Percentiles rank a stretch among this genome's conserved stretches.
Evolutionary conservation across 2,797 vertebrate species (phyloP).

Genomic region (Megaceryle alcyon): DNA sequence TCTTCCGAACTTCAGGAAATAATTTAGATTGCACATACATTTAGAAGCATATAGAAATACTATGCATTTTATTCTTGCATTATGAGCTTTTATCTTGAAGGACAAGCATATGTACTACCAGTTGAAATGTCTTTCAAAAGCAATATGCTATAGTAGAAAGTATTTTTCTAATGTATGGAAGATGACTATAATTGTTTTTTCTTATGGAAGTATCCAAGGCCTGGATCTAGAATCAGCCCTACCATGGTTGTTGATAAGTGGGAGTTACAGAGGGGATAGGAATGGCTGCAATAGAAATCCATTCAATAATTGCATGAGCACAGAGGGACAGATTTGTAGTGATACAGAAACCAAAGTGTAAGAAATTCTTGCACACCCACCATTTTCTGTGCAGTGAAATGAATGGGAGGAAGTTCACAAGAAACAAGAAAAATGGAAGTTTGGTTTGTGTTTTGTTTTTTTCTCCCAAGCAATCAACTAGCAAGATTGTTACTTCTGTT

Average conservation of each 20-base stretch:
- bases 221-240: background rate
- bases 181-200: background rate
- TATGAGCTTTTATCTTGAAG: background rate
- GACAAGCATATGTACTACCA: rapidly evolving
- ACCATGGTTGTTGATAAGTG: background rate
- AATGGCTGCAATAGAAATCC: background rate
- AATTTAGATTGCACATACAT: background rate
- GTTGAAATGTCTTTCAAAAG: background rate
- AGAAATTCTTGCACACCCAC: background rate
- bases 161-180: background rate
- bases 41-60: background rate
- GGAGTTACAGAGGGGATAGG: background rate
- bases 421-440: background rate
- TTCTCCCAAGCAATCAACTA: background rate
- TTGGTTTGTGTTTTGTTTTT: background rate
- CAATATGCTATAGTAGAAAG: background rate
- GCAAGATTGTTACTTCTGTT: background rate
- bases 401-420: slow-evolving; percentile 3
- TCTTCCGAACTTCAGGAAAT: slow-evolving; percentile 40
- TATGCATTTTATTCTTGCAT: background rate
- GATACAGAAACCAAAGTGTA: background rate
- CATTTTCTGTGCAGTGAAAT: background rate
- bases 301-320: background rate
- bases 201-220: background rate
- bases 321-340: background rate